A percentile compares a stretch with the other conserved stretches of the same genome.
Conservation (phyloP, 1,140 invertebrate species). For the Formica selysi region DNA sequence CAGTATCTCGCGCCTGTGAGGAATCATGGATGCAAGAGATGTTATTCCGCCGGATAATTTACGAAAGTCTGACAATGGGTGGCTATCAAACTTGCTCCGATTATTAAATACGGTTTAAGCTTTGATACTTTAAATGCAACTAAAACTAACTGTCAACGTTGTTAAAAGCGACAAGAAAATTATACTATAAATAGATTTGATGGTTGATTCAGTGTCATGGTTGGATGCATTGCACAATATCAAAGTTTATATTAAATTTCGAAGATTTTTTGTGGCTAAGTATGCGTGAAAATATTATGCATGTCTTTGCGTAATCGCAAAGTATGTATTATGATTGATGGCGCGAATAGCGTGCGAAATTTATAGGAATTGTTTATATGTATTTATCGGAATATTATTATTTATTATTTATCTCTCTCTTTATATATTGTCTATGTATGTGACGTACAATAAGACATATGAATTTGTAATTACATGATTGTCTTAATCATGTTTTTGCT, state of each 20-base stretch:
- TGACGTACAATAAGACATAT: not conserved
- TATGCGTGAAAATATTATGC: not conserved
- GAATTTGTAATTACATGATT: not conserved
- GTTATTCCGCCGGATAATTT: conserved; percentile 56
- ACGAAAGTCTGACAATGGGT: not conserved
- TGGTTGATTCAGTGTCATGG: not conserved
- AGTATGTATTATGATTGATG: not conserved
- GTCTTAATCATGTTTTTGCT: not conserved
- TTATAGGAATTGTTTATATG: conserved; percentile 5
- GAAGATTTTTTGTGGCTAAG: not conserved
- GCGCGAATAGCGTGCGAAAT: not conserved
- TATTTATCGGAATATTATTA: not conserved
- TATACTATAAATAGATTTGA: not conserved
- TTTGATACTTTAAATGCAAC: not conserved
- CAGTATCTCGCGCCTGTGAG: not conserved
- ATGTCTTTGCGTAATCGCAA: not conserved
- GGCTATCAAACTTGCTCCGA: not conserved
- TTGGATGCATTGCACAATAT: not conserved
- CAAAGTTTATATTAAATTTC: not conserved
- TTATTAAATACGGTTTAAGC: not conserved
- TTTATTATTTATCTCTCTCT: not conserved
- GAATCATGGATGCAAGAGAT: conserved; percentile 16
- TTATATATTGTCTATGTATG: not conserved
- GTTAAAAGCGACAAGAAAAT: not conserved
- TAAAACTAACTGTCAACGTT: not conserved